Evolutionary conservation across 1,140 invertebrate genomes (phyloP), one percentile per base, ranked within the genome.

Genomic region (Argopecten irradians): DNA sequence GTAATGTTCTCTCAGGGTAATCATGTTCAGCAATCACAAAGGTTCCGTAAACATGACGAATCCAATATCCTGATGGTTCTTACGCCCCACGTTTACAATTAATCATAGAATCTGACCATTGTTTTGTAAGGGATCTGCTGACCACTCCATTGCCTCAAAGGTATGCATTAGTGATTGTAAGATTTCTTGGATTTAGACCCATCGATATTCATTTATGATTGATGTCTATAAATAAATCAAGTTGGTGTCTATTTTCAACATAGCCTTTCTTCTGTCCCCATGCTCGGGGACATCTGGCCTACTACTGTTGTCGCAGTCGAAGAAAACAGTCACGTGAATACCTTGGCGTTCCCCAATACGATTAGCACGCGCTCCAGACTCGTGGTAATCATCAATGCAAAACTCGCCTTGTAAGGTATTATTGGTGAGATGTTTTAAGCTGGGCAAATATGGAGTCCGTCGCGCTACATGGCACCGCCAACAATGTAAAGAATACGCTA

Each of bases 21-120:
- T 55, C 43, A 71, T 71, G 14, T 71, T 5, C n/a, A 55, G 55
- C 55, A 28, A 71, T 71, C 55, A 71, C 55, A 11, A 28, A 71
- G n/a, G n/a, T 71, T 71, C 55, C 55, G 55, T 71, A 71, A 71
- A 71, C n/a, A 71, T 71, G 55, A 71, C 55, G n/a, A 71, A 71
- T 71, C 28, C 55, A 71, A 71, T 71, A 71, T 71, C 55, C 55
- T 28, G 22, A 28, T 28, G 28, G 55, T 7, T 71, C 55, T 16
- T 28, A 28, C 2, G 55, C n/a, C 22, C 1, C 13, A 8, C 43
- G 5, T 28, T 71, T 28, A 71, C 22, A 28, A 71, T 71, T n/a
- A 71, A n/a, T 71, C 55, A 71, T 16, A n/a, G 1, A 22, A 71
- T 5, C 8, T 71, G 55, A n/a, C 55, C 5, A 1, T 5, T 71